Percentiles rank a stretch among this genome's conserved stretches.
Evolutionary conservation across 2,888 invertebrate genomes (phyloP).

Genomic region (Latrodectus elegans): DNA sequence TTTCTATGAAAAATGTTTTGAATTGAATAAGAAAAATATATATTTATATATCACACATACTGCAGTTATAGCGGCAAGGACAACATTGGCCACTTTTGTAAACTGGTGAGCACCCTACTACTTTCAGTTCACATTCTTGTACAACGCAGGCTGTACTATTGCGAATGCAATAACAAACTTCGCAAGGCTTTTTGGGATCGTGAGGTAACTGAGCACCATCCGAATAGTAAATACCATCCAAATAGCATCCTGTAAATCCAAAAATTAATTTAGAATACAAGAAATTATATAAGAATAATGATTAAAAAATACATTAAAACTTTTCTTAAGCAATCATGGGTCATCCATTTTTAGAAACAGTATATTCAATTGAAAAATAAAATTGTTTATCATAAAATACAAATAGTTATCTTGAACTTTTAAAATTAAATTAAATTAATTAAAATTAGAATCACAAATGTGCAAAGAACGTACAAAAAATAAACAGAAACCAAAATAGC

Average conservation of each 20-base stretch:
- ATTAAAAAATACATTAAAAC: too few species aligned
- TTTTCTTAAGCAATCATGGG: too few species aligned
- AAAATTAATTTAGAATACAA: not conserved
- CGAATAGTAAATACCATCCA: conserved; percentile 87
- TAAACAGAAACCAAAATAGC: too few species aligned
- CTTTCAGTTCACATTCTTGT: conserved; percentile 94
- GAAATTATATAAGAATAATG: too few species aligned
- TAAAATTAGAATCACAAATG: too few species aligned
- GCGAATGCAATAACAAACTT: conserved; percentile 94
- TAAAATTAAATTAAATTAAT: too few species aligned
- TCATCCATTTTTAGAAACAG: too few species aligned
- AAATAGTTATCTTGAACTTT: too few species aligned
- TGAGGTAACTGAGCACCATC: conserved; percentile 90
- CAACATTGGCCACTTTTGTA: conserved; percentile 93
- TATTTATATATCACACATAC: conserved; percentile 78
- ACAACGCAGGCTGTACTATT: conserved; percentile 95
- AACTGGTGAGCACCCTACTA: conserved; percentile 91
- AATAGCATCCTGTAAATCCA: conserved; percentile 82
- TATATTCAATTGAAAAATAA: too few species aligned
- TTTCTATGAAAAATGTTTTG: too few species aligned
- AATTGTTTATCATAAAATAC: too few species aligned
- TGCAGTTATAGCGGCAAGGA: conserved; percentile 93
- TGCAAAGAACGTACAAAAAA: too few species aligned
- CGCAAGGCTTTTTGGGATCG: conserved; percentile 90
- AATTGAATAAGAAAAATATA: not conserved